These are phyloP conservation scores for Spodoptera litura DNA, from an alignment of 1,140 invertebrate genomes.

Conservation along the genomic window DNA sequence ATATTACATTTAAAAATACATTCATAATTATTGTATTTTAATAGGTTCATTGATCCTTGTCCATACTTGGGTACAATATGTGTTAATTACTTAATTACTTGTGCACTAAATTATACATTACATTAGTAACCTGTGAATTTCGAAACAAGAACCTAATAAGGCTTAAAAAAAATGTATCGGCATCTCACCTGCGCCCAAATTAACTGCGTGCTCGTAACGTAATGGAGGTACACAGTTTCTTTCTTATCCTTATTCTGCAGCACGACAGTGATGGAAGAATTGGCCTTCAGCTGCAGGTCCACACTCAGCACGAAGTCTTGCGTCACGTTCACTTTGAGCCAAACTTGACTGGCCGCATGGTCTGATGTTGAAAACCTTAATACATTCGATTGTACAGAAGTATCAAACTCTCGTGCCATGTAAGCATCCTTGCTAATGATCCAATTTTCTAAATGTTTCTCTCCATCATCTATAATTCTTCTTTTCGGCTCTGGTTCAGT, in stretches of 20 bases:
- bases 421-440: slow-evolving; percentile 88
- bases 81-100: too few species aligned
- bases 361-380: slow-evolving; percentile 91
- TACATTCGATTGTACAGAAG: slow-evolving; percentile 86
- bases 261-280: slow-evolving; percentile 92
- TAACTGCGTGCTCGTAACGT: slow-evolving; percentile 91
- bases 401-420: slow-evolving; percentile 88
- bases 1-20: too few species aligned
- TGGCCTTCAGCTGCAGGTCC: slow-evolving; percentile 90
- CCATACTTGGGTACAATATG: too few species aligned
- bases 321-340: slow-evolving; percentile 90
- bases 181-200: slow-evolving; percentile 90
- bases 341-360: slow-evolving; percentile 89
- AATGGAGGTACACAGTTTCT: slow-evolving; percentile 93
- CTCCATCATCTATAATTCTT: slow-evolving; percentile 91
- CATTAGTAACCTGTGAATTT: too few species aligned
- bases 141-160: neutral
- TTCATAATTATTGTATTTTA: too few species aligned
- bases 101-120: too few species aligned
- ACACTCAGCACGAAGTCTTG: slow-evolving; percentile 92
- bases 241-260: slow-evolving; percentile 92
- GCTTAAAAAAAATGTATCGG: neutral
- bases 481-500: slow-evolving; percentile 92
- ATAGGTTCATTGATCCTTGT: too few species aligned
- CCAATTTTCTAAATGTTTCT: slow-evolving; percentile 89